Conservation (phyloP, 2,797 vertebrate genomes). For the Dallia pectoralis region DNA sequence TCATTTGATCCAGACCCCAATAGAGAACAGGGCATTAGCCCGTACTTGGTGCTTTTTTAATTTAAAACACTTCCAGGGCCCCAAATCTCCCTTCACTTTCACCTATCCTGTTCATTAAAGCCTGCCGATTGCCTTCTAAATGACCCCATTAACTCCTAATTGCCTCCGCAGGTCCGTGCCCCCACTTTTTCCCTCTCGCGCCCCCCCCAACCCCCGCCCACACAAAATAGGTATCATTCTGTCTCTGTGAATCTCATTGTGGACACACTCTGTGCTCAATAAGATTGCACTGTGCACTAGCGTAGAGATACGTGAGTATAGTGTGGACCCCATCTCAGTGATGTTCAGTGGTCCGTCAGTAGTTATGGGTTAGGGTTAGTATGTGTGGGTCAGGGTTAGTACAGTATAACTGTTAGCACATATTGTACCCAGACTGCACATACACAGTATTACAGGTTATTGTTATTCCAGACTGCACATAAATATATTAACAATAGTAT, state of each 20-base stretch:
- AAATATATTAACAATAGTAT: no score
- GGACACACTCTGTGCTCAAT: neutral
- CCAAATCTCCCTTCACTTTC: constrained; percentile 99
- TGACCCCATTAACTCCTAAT: constrained; percentile 99
- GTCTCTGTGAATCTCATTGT: neutral
- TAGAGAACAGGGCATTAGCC: constrained; percentile 76
- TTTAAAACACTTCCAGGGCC: constrained; percentile 99
- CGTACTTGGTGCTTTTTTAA: constrained; percentile 95
- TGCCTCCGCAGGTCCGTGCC: constrained; percentile 99
- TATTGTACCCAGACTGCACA: no score
- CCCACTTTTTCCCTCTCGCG: constrained; percentile 95
- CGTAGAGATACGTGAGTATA: neutral
- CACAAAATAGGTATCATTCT: neutral
- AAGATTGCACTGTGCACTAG: neutral
- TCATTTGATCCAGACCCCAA: constrained; percentile 38
- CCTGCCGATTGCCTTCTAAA: constrained; percentile 99
- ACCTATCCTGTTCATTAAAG: constrained; percentile 99
- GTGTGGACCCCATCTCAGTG: neutral
- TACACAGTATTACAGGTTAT: no score
- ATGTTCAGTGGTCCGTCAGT: neutral
- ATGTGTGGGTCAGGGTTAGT: no score
- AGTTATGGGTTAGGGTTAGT: neutral
- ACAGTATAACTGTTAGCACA: no score
- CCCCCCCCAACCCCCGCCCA: constrained; percentile 62
- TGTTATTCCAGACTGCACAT: no score